Percentiles rank a stretch among this genome's conserved stretches.
Conservation (phyloP, 64 coral and sea anemone genomes). For the Platygyra sinensis region DNA sequence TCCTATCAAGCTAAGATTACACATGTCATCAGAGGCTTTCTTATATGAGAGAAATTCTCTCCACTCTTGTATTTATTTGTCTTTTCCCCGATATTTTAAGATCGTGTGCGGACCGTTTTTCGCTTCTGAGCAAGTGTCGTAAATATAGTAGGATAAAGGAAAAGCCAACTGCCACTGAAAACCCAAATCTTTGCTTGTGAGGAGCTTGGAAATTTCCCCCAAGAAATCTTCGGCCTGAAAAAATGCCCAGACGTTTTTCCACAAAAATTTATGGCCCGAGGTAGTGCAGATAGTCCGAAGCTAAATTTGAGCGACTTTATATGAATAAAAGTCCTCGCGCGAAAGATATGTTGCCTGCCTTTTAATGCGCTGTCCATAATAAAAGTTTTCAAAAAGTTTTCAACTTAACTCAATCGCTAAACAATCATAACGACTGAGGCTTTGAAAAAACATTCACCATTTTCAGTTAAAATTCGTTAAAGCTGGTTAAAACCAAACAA, state of each 20-base stretch:
- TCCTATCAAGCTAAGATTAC: neutral
- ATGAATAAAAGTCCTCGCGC: neutral
- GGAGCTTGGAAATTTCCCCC: neutral
- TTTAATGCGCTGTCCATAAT: neutral
- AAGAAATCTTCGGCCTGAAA: neutral
- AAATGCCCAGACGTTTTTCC: neutral
- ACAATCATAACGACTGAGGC: too few species aligned
- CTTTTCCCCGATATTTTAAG: conserved; percentile 7
- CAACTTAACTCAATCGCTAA: too few species aligned
- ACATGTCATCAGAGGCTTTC: conserved; percentile 1
- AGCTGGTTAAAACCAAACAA: too few species aligned
- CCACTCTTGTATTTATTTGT: neutral
- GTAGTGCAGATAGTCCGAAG: neutral
- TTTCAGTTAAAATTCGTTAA: too few species aligned
- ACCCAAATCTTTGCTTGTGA: neutral
- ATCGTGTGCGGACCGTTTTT: conserved; percentile 4
- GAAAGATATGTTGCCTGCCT: neutral
- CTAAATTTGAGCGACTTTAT: conserved; percentile 9
- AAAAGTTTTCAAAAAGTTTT: too few species aligned
- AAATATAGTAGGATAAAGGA: neutral
- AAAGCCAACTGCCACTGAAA: neutral
- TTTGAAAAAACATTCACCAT: too few species aligned
- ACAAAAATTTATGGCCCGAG: conserved; percentile 11
- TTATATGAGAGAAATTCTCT: conserved; percentile 2
- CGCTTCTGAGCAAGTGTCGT: neutral